phyloP scores from a whole-genome alignment of 2,888 invertebrate genomes.

The Drosophila peninsularis region DNA sequence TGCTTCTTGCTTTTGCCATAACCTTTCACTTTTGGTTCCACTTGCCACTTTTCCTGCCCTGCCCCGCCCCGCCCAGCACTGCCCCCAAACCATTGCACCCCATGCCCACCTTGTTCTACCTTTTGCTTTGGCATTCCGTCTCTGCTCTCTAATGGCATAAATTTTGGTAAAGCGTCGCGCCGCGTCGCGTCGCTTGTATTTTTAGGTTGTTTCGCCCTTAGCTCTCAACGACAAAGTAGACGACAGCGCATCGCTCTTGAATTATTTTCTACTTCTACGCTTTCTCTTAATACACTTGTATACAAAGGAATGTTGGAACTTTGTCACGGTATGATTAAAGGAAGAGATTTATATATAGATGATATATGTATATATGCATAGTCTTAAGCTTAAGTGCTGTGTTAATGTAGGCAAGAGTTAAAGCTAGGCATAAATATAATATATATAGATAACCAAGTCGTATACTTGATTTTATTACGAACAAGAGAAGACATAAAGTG shows the following conservation, averaged over 20 bases:
- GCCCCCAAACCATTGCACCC: neutral
- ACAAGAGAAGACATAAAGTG: too few relatives aligned
- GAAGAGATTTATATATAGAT: neutral
- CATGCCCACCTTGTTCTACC: neutral
- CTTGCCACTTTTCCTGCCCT: slow-evolving; percentile 8
- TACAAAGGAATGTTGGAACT: neutral
- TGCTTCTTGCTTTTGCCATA: slow-evolving; percentile 73
- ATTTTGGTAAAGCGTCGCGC: slow-evolving; percentile 58
- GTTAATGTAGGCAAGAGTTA: too few relatives aligned
- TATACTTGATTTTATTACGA: too few relatives aligned
- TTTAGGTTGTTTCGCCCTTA: slow-evolving; percentile 49
- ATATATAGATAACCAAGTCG: too few relatives aligned
- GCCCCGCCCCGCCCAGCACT: neutral
- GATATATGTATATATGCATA: neutral
- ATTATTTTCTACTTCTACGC: slow-evolving; percentile 26
- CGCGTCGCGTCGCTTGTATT: slow-evolving; percentile 27
- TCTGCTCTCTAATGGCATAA: slow-evolving; percentile 78
- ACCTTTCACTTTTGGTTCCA: slow-evolving; percentile 46
- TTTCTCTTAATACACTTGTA: slow-evolving; percentile 4
- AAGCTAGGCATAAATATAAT: neutral
- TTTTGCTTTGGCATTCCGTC: slow-evolving; percentile 71
- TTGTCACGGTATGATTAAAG: neutral
- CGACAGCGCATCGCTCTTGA: slow-evolving; percentile 39
- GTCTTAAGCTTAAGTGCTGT: neutral
- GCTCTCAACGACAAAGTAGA: slow-evolving; percentile 49